phyloP scores from a whole-genome alignment of 2,888 invertebrate genomes.

The Acanthosepion esculentum region DNA sequence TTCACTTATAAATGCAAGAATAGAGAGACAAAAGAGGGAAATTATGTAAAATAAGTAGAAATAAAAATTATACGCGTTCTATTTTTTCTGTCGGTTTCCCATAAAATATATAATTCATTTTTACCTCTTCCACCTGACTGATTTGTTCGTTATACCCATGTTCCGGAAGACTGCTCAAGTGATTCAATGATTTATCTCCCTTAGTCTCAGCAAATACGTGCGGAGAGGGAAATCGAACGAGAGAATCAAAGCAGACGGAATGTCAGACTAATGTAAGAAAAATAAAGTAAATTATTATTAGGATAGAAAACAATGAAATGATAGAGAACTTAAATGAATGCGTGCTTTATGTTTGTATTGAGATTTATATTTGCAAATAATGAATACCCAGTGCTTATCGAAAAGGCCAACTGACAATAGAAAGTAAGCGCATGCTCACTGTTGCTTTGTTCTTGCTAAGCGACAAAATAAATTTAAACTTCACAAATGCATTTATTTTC shows the following conservation, averaged over 20 bases:
- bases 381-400: neutral
- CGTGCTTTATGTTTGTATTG: no score
- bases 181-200: neutral
- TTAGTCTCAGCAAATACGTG: neutral
- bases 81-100: neutral
- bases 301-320: neutral
- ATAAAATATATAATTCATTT: constrained; percentile 4
- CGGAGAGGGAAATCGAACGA: neutral
- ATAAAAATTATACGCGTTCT: neutral
- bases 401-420: neutral
- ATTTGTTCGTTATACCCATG: constrained; percentile 33
- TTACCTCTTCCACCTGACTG: neutral
- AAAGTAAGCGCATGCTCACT: neutral
- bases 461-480: neutral
- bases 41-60: neutral
- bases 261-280: neutral
- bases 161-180: constrained; percentile 6
- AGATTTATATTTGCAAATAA: neutral
- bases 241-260: neutral
- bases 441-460: neutral
- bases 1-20: neutral
- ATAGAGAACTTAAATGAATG: no score
- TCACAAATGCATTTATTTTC: neutral
- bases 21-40: neutral
- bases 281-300: neutral